A percentile compares a stretch with the other conserved stretches of the same genome.
Conservation (phyloP, 2,113 vertebrate genomes). For the Spheniscus mendiculus region DNA sequence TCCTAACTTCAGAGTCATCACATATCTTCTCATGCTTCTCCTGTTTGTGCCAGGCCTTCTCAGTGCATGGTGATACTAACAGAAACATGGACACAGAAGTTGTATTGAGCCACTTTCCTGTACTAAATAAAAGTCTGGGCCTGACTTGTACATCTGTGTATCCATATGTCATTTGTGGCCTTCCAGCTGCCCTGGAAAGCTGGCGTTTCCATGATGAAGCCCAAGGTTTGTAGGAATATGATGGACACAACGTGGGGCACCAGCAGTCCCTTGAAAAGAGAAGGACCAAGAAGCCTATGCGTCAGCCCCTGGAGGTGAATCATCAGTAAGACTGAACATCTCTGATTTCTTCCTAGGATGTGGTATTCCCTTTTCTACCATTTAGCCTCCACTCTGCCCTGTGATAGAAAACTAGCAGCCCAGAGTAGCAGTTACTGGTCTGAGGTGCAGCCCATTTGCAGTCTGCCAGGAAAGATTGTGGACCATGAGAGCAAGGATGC, state of each 20-base stretch:
- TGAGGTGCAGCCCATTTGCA: not conserved
- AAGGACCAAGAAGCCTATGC: not conserved
- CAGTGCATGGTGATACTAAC: not conserved
- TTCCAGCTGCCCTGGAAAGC: not conserved
- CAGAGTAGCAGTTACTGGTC: not conserved
- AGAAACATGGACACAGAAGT: not conserved
- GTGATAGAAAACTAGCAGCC: not conserved
- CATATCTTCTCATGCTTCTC: not conserved
- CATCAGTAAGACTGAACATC: not conserved
- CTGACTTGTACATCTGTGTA: not conserved
- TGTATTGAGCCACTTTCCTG: not conserved
- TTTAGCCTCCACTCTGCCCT: not conserved
- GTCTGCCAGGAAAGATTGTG: not conserved
- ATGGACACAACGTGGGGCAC: too few species aligned
- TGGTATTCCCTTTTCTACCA: not conserved
- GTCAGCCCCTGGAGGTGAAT: not conserved
- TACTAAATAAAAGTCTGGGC: not conserved
- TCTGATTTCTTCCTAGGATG: not conserved
- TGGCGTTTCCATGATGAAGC: not conserved
- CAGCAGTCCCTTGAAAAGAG: not conserved
- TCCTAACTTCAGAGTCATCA: not conserved
- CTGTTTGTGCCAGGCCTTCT: not conserved
- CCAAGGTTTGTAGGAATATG: not conserved
- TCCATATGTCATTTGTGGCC: not conserved
- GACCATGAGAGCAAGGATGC: not conserved